Base-by-base conservation (phyloP, 2,797 vertebrate species). In the Lithobates pipiens region DNA sequence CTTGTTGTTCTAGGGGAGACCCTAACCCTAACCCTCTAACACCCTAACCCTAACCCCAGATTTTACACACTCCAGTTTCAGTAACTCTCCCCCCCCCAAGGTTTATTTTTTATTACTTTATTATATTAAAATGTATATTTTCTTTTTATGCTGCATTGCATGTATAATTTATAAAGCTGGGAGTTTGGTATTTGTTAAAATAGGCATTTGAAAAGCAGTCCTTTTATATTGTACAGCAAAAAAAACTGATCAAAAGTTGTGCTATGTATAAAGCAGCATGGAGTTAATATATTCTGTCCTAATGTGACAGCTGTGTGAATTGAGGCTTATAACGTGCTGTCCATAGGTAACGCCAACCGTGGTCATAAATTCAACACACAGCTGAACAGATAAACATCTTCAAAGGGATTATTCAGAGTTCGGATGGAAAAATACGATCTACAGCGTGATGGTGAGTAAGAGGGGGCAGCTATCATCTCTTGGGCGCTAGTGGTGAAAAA, bases 401-500 rank as follows among this genome's bases (percentile, higher is more conserved):
- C 32, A 82, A 81, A 73, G 69, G 29, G 80, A 57, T 71, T 80
- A 63, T 72, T 73, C 4, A 82, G 54, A 21, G 57, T 61, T 61
- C 4, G 21, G 44, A 46, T 3, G 9, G 44, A 13, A 13, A 13
- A 13, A 46, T 46, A 2, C 13, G 16, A 61, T 61, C 10, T 61
- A 23, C 11, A 13, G 54, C 5, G 21, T 5, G 18, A 21, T 61
- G 57, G 57, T 23, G 57, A n/a, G 13, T 0, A 5, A n/a, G 23
- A 61, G 23, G 13, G 13, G 16, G 18, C 4, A 61, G 54, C 16
- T 18, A 5, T 23, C 23, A 18, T 18, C 23, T 18, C 2, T 18
- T 61, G 16, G 7, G 1, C 7, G 18, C 23, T 18, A 61, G 16
- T 13, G 16, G 4, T 61, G 54, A 61, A 3, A 61, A 61, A 61